Evolutionary conservation across 2,797 vertebrate species (phyloP).

Genomic region (Lithobates sylvaticus): DNA sequence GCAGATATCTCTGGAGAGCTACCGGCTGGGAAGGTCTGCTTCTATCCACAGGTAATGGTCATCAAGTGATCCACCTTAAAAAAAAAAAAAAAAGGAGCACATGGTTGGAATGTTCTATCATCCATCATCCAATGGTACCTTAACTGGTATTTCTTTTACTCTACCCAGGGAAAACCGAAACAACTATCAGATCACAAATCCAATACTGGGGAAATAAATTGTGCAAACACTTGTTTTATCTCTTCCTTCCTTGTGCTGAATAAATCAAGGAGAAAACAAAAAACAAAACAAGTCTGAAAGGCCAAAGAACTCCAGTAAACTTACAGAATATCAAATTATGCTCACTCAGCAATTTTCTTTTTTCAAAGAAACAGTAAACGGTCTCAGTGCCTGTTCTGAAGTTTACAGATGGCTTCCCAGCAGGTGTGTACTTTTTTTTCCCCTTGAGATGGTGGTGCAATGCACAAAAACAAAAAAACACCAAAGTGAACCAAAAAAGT

Average conservation of each 20-base stretch:
- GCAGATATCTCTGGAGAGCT: too few species aligned
- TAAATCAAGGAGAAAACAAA: not conserved
- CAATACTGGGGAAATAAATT: not conserved
- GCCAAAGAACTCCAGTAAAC: not conserved
- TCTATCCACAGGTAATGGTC: too few species aligned
- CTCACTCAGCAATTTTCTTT: not conserved
- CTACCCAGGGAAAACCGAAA: not conserved
- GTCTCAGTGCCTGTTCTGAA: not conserved
- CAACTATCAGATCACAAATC: not conserved
- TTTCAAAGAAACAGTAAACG: too few species aligned
- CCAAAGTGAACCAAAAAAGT: too few species aligned
- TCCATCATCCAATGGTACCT: too few species aligned
- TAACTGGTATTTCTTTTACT: not conserved
- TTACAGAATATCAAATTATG: not conserved
- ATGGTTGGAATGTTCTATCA: too few species aligned
- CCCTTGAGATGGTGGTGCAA: too few species aligned
- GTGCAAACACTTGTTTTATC: constrained; percentile 3
- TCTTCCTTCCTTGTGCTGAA: constrained; percentile 16
- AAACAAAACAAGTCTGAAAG: too few species aligned
- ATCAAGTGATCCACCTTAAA: too few species aligned
- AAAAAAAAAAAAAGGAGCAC: too few species aligned
- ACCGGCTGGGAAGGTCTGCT: too few species aligned
- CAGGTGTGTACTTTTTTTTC: not conserved
- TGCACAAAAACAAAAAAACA: too few species aligned
- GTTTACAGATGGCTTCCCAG: not conserved